phyloP scores from a whole-genome alignment of 2,797 vertebrate genomes.

The Acanthornis magna region DNA sequence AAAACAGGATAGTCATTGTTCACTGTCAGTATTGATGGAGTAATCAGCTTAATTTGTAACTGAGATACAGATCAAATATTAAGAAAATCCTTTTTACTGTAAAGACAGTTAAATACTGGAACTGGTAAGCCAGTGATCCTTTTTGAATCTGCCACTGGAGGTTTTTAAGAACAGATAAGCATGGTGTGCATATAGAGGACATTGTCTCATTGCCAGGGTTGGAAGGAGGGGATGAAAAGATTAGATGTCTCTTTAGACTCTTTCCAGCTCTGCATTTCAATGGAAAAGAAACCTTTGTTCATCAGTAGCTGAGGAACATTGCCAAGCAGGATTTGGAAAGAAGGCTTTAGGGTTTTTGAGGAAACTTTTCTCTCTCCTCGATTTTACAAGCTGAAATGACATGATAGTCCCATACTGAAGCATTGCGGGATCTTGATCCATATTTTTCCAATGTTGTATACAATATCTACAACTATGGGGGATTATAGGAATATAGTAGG shows the following conservation, averaged over 20 bases:
- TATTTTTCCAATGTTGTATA: neutral
- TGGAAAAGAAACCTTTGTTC: neutral
- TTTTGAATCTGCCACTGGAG: neutral
- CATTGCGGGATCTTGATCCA: neutral
- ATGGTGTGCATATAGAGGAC: neutral
- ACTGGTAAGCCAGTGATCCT: neutral
- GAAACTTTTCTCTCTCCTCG: neutral
- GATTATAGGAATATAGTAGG: neutral
- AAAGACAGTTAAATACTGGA: neutral
- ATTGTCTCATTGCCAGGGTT: neutral
- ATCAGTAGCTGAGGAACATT: neutral
- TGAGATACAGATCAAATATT: slow-evolving; percentile 25
- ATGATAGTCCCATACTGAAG: neutral
- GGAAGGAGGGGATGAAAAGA: slow-evolving; percentile 3
- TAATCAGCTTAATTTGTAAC: slow-evolving; percentile 28
- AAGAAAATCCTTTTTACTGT: slow-evolving; percentile 20
- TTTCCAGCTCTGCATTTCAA: neutral
- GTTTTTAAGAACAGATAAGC: neutral
- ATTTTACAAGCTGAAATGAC: neutral
- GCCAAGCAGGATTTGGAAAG: neutral
- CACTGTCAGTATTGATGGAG: neutral
- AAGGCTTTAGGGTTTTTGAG: neutral
- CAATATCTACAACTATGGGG: neutral
- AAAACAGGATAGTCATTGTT: neutral
- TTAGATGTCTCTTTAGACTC: neutral